phyloP scores from a whole-genome alignment of 2,888 invertebrate genomes.

The Empis stercorea region DNA sequence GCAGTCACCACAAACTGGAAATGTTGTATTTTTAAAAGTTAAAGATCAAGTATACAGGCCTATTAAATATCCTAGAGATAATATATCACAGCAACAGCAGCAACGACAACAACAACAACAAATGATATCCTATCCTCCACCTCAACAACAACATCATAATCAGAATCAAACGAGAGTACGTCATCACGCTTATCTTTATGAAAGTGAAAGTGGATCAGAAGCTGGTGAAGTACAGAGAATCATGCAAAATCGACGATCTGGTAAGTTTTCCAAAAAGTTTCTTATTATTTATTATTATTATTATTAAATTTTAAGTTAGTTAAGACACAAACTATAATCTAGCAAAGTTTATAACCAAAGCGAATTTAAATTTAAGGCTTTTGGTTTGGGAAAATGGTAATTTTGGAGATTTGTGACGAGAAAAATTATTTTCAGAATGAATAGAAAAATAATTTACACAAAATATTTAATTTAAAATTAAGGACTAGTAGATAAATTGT shows the following conservation, averaged over 20 bases:
- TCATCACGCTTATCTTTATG: conserved; percentile 29
- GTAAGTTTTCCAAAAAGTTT: background rate
- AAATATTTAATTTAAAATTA: too few species aligned
- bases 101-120: conserved; percentile 12
- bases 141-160: conserved; percentile 9
- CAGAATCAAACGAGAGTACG: conserved; percentile 2
- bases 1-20: conserved; percentile 10
- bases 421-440: too few species aligned
- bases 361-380: too few species aligned
- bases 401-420: too few species aligned
- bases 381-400: too few species aligned
- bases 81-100: conserved; percentile 3
- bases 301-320: too few species aligned
- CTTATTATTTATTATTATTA: too few species aligned
- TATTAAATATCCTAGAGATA: background rate
- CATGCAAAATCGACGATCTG: conserved; percentile 12
- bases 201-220: conserved; percentile 60
- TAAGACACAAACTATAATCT: too few species aligned
- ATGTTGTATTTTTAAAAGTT: conserved; percentile 5
- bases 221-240: conserved; percentile 58
- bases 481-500: too few species aligned
- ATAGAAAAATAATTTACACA: too few species aligned
- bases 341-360: too few species aligned
- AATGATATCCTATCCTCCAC: conserved; percentile 7
- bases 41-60: conserved; percentile 10